Evolutionary conservation across 2,113 vertebrate species (phyloP).

Genomic region (Odocoileus virginianus): DNA sequence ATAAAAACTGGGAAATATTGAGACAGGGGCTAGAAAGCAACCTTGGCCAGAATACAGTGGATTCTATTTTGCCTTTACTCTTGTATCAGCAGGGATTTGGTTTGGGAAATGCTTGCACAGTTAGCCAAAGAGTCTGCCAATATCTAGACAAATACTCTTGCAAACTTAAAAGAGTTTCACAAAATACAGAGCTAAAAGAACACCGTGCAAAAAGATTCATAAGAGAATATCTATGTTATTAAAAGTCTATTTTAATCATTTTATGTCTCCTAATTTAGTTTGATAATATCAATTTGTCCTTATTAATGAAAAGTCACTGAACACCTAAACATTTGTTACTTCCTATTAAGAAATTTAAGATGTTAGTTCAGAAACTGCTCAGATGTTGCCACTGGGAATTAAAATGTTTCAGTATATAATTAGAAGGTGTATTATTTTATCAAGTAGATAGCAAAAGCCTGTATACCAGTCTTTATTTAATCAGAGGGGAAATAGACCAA

Average conservation of each 20-base stretch:
- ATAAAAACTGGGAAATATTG: neutral
- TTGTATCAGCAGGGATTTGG: neutral
- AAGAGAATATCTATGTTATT: conserved; percentile 28
- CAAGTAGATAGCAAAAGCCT: conserved; percentile 50
- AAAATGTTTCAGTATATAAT: conserved; percentile 51
- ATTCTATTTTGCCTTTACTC: neutral
- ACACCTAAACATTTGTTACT: conserved; percentile 58
- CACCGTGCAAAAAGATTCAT: neutral
- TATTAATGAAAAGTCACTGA: conserved; percentile 74
- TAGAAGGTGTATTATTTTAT: conserved; percentile 65
- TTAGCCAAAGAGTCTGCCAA: neutral
- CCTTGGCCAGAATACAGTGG: neutral
- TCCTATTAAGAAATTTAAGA: conserved; percentile 49
- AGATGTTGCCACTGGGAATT: conserved; percentile 58
- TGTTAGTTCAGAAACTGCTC: conserved; percentile 51
- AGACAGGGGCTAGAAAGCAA: neutral
- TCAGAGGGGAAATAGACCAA: conserved; percentile 62
- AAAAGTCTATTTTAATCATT: conserved; percentile 62
- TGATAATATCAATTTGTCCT: conserved; percentile 46
- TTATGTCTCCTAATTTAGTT: conserved; percentile 61
- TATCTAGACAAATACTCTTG: neutral
- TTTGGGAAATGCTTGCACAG: neutral
- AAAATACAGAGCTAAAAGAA: neutral
- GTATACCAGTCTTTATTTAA: conserved; percentile 58
- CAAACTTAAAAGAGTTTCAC: neutral